Conservation (phyloP, 2,888 invertebrate genomes). For the Caenorhabditis imperialis region DNA sequence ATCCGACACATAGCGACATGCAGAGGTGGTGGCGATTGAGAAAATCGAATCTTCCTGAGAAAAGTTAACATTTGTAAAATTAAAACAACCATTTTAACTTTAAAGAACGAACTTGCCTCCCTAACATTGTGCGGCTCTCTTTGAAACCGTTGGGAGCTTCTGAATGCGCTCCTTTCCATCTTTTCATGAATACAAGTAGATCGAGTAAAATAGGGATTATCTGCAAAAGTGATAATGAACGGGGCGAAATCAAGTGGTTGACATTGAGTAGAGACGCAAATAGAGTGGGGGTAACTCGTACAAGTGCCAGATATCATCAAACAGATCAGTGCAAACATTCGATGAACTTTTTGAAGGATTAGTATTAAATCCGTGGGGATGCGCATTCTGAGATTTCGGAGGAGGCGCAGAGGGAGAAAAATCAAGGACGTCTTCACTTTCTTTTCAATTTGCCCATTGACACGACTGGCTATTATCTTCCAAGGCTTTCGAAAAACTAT, state of each 20-base stretch:
- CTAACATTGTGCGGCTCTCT: slow-evolving; percentile 14
- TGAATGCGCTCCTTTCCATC: slow-evolving; percentile 34
- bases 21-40: slow-evolving; percentile 53
- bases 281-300: too few relatives aligned
- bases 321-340: neutral
- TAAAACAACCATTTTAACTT: too few relatives aligned
- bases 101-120: slow-evolving; percentile 6
- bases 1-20: slow-evolving; percentile 57
- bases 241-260: too few relatives aligned
- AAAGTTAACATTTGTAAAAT: too few relatives aligned
- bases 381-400: too few relatives aligned
- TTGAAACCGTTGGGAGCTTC: slow-evolving; percentile 22
- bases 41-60: slow-evolving; percentile 47
- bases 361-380: too few relatives aligned
- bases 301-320: slow-evolving; percentile 5
- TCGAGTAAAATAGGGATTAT: slow-evolving; percentile 2
- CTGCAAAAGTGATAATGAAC: too few relatives aligned
- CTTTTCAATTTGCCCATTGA: slow-evolving; percentile 3
- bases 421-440: slow-evolving; percentile 12
- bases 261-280: too few relatives aligned
- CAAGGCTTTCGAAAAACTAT: neutral
- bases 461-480: neutral
- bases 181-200: slow-evolving; percentile 15
- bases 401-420: neutral
- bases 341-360: too few relatives aligned